These are phyloP conservation scores for Pipistrellus pipistrellus DNA, from an alignment of 2,797 vertebrate genomes.

Conservation along the genomic window DNA sequence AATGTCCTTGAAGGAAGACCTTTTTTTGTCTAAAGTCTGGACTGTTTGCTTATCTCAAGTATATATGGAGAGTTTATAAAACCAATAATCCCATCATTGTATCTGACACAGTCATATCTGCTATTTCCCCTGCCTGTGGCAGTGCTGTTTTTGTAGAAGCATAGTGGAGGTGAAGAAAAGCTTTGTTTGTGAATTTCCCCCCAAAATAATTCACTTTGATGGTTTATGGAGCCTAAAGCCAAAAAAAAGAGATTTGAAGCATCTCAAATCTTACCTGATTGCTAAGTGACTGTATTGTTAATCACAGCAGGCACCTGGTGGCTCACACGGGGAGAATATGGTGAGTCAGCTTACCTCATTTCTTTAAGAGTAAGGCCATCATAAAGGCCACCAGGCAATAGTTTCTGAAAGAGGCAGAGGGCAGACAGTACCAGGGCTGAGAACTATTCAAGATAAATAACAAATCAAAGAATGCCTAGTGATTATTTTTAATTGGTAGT, in stretches of 20 bases:
- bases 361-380: not conserved
- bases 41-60: not conserved
- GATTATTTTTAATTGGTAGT: not conserved
- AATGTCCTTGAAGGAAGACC: not conserved
- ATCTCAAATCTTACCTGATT: constrained; percentile 15
- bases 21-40: not conserved
- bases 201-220: constrained; percentile 37
- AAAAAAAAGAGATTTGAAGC: constrained; percentile 40
- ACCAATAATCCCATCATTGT: not conserved
- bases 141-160: constrained; percentile 34
- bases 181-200: constrained; percentile 35
- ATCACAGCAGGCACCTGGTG: not conserved
- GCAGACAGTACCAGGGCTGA: not conserved
- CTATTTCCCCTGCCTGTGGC: not conserved
- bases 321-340: not conserved
- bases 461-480: constrained; percentile 2
- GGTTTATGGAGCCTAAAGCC: constrained; percentile 19
- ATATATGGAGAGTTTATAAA: not conserved
- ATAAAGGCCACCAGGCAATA: constrained; percentile 29
- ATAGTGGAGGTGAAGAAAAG: not conserved
- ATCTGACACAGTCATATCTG: not conserved
- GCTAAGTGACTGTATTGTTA: not conserved
- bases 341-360: not conserved
- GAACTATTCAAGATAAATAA: constrained; percentile 14
- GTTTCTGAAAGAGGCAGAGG: constrained; percentile 43